Percentiles rank a stretch among this genome's conserved stretches.
Evolutionary conservation across 2,888 invertebrate species (phyloP).

Genomic region (Sisyra terminalis): DNA sequence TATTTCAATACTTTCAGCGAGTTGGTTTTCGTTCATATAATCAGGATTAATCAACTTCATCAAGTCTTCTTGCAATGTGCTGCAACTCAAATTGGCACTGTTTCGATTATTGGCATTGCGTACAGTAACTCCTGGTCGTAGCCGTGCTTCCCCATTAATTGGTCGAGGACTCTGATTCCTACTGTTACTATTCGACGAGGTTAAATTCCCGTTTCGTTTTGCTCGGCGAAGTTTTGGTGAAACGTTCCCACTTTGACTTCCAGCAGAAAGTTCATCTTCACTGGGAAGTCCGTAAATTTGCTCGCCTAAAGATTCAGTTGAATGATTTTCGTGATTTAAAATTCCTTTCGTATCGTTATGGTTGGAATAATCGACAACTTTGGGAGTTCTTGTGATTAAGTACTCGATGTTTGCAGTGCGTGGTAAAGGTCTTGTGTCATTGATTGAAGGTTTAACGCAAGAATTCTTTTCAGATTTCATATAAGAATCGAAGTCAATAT

Average conservation of each 20-base stretch:
- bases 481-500: constrained; percentile 16
- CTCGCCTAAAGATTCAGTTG: constrained; percentile 34
- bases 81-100: constrained; percentile 39
- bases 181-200: constrained; percentile 29
- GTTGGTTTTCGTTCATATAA: constrained; percentile 28
- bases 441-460: constrained; percentile 21
- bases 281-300: constrained; percentile 23
- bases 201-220: constrained; percentile 28
- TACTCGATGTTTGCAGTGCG: constrained; percentile 32
- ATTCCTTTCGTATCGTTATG: not conserved
- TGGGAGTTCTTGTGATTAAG: constrained; percentile 22
- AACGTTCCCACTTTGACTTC: constrained; percentile 31
- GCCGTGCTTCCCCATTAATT: constrained; percentile 36
- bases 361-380: constrained; percentile 14
- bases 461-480: constrained; percentile 21
- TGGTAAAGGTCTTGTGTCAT: constrained; percentile 26
- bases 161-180: constrained; percentile 44
- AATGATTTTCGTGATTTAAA: constrained; percentile 27
- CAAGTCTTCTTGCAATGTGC: constrained; percentile 66
- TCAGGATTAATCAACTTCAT: constrained; percentile 78
- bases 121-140: constrained; percentile 31
- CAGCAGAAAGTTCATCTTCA: constrained; percentile 40
- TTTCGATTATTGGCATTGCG: constrained; percentile 34
- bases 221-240: constrained; percentile 32
- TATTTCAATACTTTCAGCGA: constrained; percentile 10